Conservation (phyloP, 2,888 invertebrate genomes). For the Epistrophe grossulariae region DNA sequence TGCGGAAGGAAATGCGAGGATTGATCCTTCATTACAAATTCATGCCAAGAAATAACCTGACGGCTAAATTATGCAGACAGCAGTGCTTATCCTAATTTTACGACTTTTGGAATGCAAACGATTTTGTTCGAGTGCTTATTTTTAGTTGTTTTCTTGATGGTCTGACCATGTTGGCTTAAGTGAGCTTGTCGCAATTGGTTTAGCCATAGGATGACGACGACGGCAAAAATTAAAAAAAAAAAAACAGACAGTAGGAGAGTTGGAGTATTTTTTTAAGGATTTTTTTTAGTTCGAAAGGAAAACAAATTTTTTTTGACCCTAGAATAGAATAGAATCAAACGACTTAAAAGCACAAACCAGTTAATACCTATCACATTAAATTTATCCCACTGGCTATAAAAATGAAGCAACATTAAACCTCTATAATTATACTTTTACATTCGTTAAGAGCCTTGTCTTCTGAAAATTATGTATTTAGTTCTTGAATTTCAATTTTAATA, state of each 20-base stretch:
- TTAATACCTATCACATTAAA: too few species aligned
- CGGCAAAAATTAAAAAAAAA: background rate
- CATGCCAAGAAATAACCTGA: conserved; percentile 51
- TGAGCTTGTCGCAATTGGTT: conserved; percentile 11
- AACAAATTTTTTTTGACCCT: background rate
- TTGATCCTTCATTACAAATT: conserved; percentile 71
- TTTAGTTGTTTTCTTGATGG: conserved; percentile 44
- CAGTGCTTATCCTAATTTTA: conserved; percentile 73
- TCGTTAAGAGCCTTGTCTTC: too few species aligned
- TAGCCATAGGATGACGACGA: background rate
- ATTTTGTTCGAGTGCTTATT: conserved; percentile 64
- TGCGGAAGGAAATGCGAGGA: conserved; percentile 54
- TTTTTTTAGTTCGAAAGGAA: background rate
- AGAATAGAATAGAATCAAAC: too few species aligned
- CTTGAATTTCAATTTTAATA: too few species aligned
- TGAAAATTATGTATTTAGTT: too few species aligned
- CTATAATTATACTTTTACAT: too few species aligned
- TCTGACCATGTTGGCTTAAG: conserved; percentile 30
- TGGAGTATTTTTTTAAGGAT: background rate
- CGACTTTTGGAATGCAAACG: conserved; percentile 64
- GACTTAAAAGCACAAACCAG: too few species aligned
- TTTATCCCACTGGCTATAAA: too few species aligned
- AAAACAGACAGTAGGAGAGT: conserved; percentile 3
- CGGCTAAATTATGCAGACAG: conserved; percentile 57
- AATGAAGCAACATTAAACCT: too few species aligned